Percentiles rank a stretch among this genome's conserved stretches.
Evolutionary conservation across 2,888 invertebrate species (phyloP).

Genomic region (Steinernema carpocapsae): DNA sequence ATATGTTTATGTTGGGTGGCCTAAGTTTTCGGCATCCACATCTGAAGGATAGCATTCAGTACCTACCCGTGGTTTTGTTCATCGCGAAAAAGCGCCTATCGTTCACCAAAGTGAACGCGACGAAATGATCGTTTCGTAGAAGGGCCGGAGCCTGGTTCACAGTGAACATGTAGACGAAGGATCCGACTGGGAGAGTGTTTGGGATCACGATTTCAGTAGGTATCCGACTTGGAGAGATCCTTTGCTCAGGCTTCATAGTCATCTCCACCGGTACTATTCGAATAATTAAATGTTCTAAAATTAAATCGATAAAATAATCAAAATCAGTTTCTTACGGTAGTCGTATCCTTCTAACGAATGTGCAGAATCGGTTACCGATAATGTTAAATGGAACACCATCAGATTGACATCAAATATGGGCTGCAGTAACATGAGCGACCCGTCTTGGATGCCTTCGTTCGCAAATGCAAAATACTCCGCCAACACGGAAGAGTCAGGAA

Average conservation of each 20-base stretch:
- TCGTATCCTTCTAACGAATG: neutral
- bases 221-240: slow-evolving; percentile 1
- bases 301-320: neutral
- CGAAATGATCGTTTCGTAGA: neutral
- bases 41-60: too few relatives aligned
- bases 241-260: slow-evolving; percentile 28
- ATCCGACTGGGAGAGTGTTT: slow-evolving; percentile 34
- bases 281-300: neutral
- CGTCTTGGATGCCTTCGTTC: slow-evolving; percentile 19
- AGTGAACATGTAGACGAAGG: slow-evolving; percentile 29
- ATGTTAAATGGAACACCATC: neutral
- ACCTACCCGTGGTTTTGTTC: slow-evolving; percentile 20
- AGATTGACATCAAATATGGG: slow-evolving; percentile 24
- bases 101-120: slow-evolving; percentile 8
- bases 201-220: slow-evolving; percentile 16
- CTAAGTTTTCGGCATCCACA: too few relatives aligned
- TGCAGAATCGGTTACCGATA: neutral
- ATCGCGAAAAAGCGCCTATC: slow-evolving; percentile 17
- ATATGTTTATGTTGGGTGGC: neutral
- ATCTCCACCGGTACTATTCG: slow-evolving; percentile 6
- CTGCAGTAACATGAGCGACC: neutral
- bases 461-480: slow-evolving; percentile 19
- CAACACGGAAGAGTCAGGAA: neutral
- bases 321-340: neutral
- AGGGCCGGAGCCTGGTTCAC: slow-evolving; percentile 26